Percentiles rank a stretch among this genome's conserved stretches.
These are phyloP conservation scores for Alfaro cultratus DNA, from an alignment of 2,797 vertebrate genomes.

Conservation along the genomic window DNA sequence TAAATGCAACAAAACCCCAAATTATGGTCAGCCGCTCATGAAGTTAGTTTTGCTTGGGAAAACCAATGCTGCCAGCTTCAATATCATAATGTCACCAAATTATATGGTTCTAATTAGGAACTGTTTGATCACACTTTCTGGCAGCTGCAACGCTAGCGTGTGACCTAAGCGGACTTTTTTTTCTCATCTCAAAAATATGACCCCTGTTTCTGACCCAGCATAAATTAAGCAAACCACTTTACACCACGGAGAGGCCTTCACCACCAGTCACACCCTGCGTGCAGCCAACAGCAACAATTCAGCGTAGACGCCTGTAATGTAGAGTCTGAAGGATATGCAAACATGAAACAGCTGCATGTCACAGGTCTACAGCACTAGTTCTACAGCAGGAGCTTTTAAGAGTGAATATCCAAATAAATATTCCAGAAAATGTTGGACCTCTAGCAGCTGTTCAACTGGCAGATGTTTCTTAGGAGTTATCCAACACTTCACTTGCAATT, in stretches of 20 bases:
- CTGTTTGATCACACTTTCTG: slow-evolving; percentile 76
- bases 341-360: slow-evolving; percentile 42
- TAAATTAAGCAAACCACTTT: slow-evolving; percentile 74
- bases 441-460: not conserved
- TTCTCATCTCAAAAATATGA: slow-evolving; percentile 71
- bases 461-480: not conserved
- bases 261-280: slow-evolving; percentile 71
- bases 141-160: slow-evolving; percentile 75
- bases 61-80: slow-evolving; percentile 83
- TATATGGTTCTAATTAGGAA: slow-evolving; percentile 82
- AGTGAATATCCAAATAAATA: slow-evolving; percentile 2
- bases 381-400: not conserved
- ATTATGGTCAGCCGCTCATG: slow-evolving; percentile 83
- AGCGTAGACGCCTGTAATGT: slow-evolving; percentile 39
- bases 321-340: slow-evolving; percentile 49
- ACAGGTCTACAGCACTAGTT: not conserved
- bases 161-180: slow-evolving; percentile 66
- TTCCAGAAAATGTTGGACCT: not conserved
- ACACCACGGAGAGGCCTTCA: slow-evolving; percentile 52
- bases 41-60: slow-evolving; percentile 83
- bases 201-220: slow-evolving; percentile 70
- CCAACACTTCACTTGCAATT: not conserved
- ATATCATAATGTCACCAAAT: slow-evolving; percentile 84
- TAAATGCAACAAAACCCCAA: slow-evolving; percentile 70
- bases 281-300: slow-evolving; percentile 53